phyloP scores from a whole-genome alignment of 2,113 vertebrate species.

The Shinisaurus crocodilurus region DNA sequence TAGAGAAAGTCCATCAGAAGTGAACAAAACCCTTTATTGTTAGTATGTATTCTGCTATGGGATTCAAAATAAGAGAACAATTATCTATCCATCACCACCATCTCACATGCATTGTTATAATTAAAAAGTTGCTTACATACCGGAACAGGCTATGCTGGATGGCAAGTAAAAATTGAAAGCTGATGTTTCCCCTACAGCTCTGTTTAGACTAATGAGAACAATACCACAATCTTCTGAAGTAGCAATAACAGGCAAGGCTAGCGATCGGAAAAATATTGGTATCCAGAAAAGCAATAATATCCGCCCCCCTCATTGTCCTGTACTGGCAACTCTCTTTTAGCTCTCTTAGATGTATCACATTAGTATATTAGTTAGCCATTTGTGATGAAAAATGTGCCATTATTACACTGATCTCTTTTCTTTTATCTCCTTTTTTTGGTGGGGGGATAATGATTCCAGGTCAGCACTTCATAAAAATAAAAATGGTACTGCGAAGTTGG shows the following conservation, averaged over 20 bases:
- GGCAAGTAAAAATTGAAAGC: slow-evolving; percentile 8
- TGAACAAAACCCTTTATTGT: background rate
- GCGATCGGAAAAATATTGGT: background rate
- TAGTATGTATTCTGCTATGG: background rate
- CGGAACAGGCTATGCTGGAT: accelerated
- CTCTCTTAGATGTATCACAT: slow-evolving; percentile 16
- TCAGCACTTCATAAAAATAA: background rate
- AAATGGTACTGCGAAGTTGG: background rate
- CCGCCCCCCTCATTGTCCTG: background rate
- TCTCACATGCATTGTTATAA: background rate
- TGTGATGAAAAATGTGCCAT: background rate
- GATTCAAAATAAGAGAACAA: background rate
- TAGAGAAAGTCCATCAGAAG: background rate
- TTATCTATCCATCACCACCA: background rate
- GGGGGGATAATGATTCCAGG: background rate
- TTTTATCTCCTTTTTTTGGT: background rate
- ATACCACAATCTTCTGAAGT: slow-evolving; percentile 6
- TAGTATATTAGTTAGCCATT: slow-evolving; percentile 32
- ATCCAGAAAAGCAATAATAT: background rate
- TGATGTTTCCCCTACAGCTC: background rate
- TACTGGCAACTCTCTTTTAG: background rate
- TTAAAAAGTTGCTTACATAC: background rate
- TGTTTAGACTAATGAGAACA: background rate
- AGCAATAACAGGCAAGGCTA: background rate
- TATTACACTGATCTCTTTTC: background rate